Conservation (phyloP, 2,888 invertebrate species). For the Sphaerophoria taeniata region DNA sequence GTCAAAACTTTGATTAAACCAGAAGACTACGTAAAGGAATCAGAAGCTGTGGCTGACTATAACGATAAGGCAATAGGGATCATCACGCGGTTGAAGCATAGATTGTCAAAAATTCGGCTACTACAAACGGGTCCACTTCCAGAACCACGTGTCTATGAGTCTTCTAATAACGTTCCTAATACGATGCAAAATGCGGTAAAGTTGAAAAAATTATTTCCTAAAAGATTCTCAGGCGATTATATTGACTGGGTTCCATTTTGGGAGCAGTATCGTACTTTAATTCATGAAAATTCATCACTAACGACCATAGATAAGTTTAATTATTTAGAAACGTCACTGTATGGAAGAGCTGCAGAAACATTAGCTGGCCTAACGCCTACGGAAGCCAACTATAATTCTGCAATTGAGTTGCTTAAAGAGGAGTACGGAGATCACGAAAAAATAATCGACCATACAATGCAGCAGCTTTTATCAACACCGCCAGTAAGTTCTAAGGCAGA, state of each 20-base stretch:
- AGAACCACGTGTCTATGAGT: background rate
- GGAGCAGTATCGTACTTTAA: constrained; percentile 10
- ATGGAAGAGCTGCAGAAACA: constrained; percentile 4
- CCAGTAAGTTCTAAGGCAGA: constrained; percentile 22
- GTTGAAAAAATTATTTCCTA: constrained; percentile 5
- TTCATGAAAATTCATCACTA: constrained; percentile 10
- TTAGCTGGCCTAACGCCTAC: background rate
- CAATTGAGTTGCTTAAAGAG: constrained; percentile 31
- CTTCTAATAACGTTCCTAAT: background rate
- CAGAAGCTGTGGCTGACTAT: constrained; percentile 5
- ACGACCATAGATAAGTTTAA: constrained; percentile 4
- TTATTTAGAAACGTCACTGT: background rate
- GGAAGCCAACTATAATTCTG: constrained; percentile 32
- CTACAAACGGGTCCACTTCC: background rate
- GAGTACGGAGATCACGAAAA: constrained; percentile 41
- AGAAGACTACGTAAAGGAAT: constrained; percentile 11
- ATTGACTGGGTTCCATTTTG: constrained; percentile 6
- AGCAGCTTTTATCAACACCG: constrained; percentile 25
- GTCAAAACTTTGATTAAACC: background rate
- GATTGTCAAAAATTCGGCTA: background rate
- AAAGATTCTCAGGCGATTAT: constrained; percentile 8
- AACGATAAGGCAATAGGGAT: constrained; percentile 6
- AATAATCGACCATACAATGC: constrained; percentile 45
- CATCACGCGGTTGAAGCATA: constrained; percentile 5
- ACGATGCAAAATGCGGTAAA: background rate